phyloP scores from a whole-genome alignment of 2,797 vertebrate genomes.

The Anabas testudineus region DNA sequence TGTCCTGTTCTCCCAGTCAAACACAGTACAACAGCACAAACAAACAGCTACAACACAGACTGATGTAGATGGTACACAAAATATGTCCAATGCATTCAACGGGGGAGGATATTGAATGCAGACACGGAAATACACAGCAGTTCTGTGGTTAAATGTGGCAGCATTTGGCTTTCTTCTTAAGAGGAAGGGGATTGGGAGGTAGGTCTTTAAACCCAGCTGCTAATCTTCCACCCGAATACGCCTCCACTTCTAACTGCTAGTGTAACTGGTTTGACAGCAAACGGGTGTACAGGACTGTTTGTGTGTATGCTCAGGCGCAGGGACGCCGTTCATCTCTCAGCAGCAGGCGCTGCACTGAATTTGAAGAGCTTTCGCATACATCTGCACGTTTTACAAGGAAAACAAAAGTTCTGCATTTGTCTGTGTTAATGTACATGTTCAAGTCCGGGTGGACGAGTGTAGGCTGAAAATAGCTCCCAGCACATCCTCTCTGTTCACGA shows the following conservation, averaged over 20 bases:
- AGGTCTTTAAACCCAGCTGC: constrained; percentile 55
- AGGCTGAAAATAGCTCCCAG: constrained; percentile 38
- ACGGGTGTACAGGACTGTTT: neutral
- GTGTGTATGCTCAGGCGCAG: constrained; percentile 15
- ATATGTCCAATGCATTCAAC: constrained; percentile 42
- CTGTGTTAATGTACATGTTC: constrained; percentile 7
- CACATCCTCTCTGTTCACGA: constrained; percentile 39
- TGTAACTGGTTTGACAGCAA: constrained; percentile 42
- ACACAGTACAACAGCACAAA: constrained; percentile 63
- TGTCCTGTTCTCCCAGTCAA: constrained; percentile 49
- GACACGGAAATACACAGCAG: constrained; percentile 18
- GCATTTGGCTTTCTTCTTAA: constrained; percentile 26
- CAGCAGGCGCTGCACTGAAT: neutral
- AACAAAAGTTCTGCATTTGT: constrained; percentile 1
- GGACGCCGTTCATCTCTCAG: constrained; percentile 1
- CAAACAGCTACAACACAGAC: constrained; percentile 53
- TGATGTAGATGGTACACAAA: constrained; percentile 36
- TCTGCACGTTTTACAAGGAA: neutral
- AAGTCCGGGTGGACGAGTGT: constrained; percentile 21
- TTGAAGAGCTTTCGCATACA: constrained; percentile 6
- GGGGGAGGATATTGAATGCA: constrained; percentile 25
- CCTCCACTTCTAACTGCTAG: constrained; percentile 50
- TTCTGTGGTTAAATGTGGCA: constrained; percentile 31
- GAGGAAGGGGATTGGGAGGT: constrained; percentile 23
- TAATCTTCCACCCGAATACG: constrained; percentile 63